Evolutionary conservation across 92 coral and sea anemone genomes (phyloP).

Genomic region (Siderastrea radians): DNA sequence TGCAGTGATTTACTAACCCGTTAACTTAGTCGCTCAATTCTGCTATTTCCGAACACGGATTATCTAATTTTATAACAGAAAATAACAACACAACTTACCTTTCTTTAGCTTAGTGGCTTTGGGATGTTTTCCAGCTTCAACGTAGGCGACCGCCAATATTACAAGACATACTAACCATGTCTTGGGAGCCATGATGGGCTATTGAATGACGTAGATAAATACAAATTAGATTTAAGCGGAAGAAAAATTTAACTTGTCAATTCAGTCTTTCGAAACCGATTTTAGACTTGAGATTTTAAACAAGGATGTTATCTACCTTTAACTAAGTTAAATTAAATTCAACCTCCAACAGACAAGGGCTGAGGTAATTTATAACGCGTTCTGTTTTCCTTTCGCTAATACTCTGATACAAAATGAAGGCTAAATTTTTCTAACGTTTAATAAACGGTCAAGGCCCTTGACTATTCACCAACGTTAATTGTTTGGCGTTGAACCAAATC

Average conservation of each 20-base stretch:
- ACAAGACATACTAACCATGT: conserved; percentile 67
- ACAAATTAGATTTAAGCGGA: neutral
- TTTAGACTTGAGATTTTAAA: neutral
- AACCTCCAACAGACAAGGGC: neutral
- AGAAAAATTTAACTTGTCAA: neutral
- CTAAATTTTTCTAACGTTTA: neutral
- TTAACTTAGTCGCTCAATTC: neutral
- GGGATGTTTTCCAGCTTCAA: conserved; percentile 80
- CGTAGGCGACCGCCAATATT: conserved; percentile 68
- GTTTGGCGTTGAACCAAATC: conserved; percentile 9
- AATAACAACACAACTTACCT: conserved; percentile 45
- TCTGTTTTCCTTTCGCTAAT: neutral
- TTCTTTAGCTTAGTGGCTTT: conserved; percentile 75
- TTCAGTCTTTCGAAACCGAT: neutral
- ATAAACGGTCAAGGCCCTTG: neutral
- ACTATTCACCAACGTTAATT: neutral
- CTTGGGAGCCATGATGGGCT: conserved; percentile 92
- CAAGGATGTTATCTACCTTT: neutral
- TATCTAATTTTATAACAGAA: neutral
- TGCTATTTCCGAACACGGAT: neutral
- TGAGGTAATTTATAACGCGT: neutral
- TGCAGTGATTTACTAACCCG: neutral
- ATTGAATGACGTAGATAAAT: neutral
- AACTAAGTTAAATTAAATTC: neutral
- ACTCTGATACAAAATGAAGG: neutral